Base-by-base conservation (phyloP, 2,797 vertebrate species). In the Myoxocephalus aenaeus region DNA sequence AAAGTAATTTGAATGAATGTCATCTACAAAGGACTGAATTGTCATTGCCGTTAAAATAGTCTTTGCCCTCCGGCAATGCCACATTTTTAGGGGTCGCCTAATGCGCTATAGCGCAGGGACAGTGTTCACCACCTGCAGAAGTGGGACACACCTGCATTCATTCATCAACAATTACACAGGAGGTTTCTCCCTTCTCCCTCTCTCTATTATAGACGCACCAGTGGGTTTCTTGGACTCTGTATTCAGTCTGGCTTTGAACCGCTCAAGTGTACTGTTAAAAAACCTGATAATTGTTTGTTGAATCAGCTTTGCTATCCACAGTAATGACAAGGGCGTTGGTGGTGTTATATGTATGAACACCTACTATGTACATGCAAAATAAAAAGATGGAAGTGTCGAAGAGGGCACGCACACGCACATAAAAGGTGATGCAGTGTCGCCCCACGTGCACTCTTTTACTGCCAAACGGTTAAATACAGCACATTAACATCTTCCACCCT, bases 111-210 rank as follows among this genome's bases (percentile, higher is more conserved):
- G 65, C 44, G 5, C 82, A 86, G 73, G 70, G 84, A 67, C 72
- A 77, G 20, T 70, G 22, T 57, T 69, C 7, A 0, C 56, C 81
- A 79, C 76, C 78, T 77, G 75, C 84, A 87, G 29, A 86, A 87
- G 50, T 88, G 20, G 58, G 69, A 53, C 83, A 64, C 68, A 90
- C 85, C 87, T 92, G 84, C 90, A 86, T 83, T 87, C 85, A 87
- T 90, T 87, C 54, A 85, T 90, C 84, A 91, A 29, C 70, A 56
- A 25, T 64, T 59, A 75, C 75, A 77, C 67, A 74, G 61, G 25
- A 65, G 71, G n/a, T 36, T 73, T 79, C n/a, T 58, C 3, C 27
- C 12, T 7, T 59, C 22, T n/a, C 14, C 25, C n/a, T 56, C 3
- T 15, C 25, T 48, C n/a, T 64, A 46, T 63, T 14, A 40, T 18